Base-by-base conservation (phyloP, 2,113 vertebrate species). In the Capreolus pygargus region DNA sequence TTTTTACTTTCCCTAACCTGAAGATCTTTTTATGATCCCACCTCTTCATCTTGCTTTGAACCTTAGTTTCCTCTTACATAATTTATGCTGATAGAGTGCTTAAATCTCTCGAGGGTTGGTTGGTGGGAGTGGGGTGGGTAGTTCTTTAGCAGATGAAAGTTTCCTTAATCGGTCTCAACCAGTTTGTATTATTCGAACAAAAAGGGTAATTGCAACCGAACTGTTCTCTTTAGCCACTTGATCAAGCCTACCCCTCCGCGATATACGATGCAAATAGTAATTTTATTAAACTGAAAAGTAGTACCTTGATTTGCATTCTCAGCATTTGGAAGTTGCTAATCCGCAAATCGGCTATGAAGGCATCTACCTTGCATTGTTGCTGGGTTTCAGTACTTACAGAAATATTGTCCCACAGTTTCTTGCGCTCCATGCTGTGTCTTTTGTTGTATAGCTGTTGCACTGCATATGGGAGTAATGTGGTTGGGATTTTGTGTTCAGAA, bases 31-130 rank as follows among this genome's bases (percentile, higher is more conserved):
- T 87, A 4, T 58, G 50, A 45, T 84, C 61, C 54, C 54, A 43
- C 90, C 74, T 96, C 94, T 95, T 85, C 60, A 21, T 78, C 52
- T 91, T 64, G 92, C 97, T 86, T 92, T n/a, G 70, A 97, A 78
- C 89, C 93, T 87, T 90, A 78, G 54, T 95, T 97, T 96, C 61
- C 95, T 95, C 86, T 98, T 98, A 96, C 74, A 74, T 98, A 97
- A 98, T 96, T 95, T 91, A 89, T 86, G 94, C 84, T 33, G 64
- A 33, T 23, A 57, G 50, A 19, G 39, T 4, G 27, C 92, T 95
- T 79, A 57, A 83, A 57, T 92, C 95, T 27, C 93, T 23, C 30
- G 0, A 76, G 76, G 93, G 94, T 86, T 93, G 64, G 52, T 79
- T 60, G 91, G 82, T 57, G 64, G 82, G 91, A 81, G 74, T 33